Evolutionary conservation across 2,113 vertebrate genomes (phyloP).

Genomic region (Antechinus stuartii): DNA sequence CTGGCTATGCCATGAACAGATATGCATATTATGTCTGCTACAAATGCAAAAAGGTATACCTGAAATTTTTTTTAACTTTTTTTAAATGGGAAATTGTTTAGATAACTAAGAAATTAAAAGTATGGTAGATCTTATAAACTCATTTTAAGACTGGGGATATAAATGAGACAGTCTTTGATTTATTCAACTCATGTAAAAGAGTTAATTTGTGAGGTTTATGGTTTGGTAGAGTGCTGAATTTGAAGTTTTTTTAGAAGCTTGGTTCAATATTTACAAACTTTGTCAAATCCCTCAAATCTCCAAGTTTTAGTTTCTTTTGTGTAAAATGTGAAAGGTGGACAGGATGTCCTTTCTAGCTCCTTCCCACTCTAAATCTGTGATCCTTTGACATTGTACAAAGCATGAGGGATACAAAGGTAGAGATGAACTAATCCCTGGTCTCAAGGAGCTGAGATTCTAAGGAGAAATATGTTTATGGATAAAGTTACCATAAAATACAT

Average conservation of each 20-base stretch:
- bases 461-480: neutral
- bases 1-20: slow-evolving; percentile 99
- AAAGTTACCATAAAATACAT: neutral
- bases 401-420: neutral
- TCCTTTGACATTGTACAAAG: too few relatives aligned
- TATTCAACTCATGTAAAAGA: neutral
- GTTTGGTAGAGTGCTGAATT: neutral
- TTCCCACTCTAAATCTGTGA: neutral
- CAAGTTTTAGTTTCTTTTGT: neutral
- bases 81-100: slow-evolving; percentile 6
- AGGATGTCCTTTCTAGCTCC: neutral
- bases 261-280: neutral
- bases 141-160: slow-evolving; percentile 13
- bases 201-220: neutral
- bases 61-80: slow-evolving; percentile 7
- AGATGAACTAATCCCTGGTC: neutral
- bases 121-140: slow-evolving; percentile 26
- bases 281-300: neutral
- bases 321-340: neutral
- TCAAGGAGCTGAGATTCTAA: neutral
- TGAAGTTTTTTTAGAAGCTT: neutral
- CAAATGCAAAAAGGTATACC: slow-evolving; percentile 98
- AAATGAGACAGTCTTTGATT: slow-evolving; percentile 21
- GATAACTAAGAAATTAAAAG: slow-evolving; percentile 31
- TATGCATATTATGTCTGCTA: slow-evolving; percentile 99